Conservation (phyloP, 2,797 vertebrate species). For the Botia kubotai region DNA sequence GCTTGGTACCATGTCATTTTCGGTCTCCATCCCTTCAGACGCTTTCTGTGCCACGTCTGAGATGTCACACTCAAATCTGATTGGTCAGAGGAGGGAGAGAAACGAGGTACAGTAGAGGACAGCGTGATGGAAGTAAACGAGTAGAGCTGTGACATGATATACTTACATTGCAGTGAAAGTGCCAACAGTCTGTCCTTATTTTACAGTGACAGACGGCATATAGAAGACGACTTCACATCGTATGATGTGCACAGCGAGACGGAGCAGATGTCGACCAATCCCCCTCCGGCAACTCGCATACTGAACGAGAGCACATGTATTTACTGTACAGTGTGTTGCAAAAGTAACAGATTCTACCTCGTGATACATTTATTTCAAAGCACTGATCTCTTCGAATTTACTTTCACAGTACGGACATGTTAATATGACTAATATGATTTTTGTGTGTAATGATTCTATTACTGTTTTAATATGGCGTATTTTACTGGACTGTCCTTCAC, state of each 20-base stretch:
- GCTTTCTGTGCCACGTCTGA: slow-evolving; percentile 10
- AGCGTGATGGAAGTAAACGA: neutral
- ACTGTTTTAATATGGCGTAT: neutral
- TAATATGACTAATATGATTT: neutral
- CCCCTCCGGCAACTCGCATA: slow-evolving; percentile 11
- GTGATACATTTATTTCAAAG: neutral
- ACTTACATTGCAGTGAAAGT: slow-evolving; percentile 5
- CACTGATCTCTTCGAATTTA: neutral
- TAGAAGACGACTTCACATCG: neutral
- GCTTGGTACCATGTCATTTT: neutral
- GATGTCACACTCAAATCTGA: neutral
- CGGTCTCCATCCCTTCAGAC: neutral
- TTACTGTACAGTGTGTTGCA: neutral
- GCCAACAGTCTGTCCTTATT: neutral
- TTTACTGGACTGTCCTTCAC: neutral
- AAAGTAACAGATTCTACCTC: neutral
- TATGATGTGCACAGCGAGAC: slow-evolving; percentile 7
- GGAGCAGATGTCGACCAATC: neutral
- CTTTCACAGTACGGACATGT: neutral
- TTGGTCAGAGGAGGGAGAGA: neutral
- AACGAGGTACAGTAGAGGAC: slow-evolving; percentile 1
- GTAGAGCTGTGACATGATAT: neutral
- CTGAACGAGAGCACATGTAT: neutral
- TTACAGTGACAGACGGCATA: slow-evolving; percentile 11
- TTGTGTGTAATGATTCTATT: neutral